Evolutionary conservation across 2,797 vertebrate species (phyloP).

Genomic region (Amphiprion clarkii): DNA sequence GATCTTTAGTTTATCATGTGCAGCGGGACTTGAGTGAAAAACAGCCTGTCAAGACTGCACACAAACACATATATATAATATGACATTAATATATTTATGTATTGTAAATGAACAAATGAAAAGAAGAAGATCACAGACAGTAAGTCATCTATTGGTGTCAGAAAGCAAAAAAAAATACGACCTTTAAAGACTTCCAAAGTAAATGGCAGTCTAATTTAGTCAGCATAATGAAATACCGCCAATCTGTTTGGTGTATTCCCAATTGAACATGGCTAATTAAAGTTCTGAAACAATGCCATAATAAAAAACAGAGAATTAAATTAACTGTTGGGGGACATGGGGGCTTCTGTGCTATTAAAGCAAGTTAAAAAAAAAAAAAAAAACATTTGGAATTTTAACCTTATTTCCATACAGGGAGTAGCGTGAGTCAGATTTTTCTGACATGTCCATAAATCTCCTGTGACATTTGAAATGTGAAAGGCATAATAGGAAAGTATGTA

Average conservation of each 20-base stretch:
- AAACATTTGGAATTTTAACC: slow-evolving; percentile 47
- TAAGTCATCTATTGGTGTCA: slow-evolving; percentile 27
- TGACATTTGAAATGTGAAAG: not conserved
- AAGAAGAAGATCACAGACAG: not conserved
- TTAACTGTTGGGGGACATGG: slow-evolving; percentile 43
- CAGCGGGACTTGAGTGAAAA: not conserved
- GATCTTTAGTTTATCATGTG: not conserved
- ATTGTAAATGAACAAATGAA: slow-evolving; percentile 2
- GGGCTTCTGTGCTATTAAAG: slow-evolving; percentile 36
- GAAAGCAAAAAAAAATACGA: slow-evolving; percentile 12
- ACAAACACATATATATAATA: not conserved
- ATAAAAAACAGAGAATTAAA: slow-evolving; percentile 27
- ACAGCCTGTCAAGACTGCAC: not conserved
- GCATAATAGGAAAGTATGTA: too few relatives aligned
- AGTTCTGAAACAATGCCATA: slow-evolving; percentile 57
- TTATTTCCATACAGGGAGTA: not conserved
- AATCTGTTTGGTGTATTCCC: slow-evolving; percentile 53
- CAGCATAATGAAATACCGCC: slow-evolving; percentile 54
- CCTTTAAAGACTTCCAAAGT: slow-evolving; percentile 43
- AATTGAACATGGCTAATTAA: slow-evolving; percentile 59
- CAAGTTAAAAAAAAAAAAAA: slow-evolving; percentile 16
- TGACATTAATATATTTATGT: not conserved
- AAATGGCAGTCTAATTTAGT: slow-evolving; percentile 55
- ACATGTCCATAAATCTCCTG: too few relatives aligned
- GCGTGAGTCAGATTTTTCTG: not conserved